phyloP scores from a whole-genome alignment of 1,140 invertebrate species.

The Condylostylus longicornis region DNA sequence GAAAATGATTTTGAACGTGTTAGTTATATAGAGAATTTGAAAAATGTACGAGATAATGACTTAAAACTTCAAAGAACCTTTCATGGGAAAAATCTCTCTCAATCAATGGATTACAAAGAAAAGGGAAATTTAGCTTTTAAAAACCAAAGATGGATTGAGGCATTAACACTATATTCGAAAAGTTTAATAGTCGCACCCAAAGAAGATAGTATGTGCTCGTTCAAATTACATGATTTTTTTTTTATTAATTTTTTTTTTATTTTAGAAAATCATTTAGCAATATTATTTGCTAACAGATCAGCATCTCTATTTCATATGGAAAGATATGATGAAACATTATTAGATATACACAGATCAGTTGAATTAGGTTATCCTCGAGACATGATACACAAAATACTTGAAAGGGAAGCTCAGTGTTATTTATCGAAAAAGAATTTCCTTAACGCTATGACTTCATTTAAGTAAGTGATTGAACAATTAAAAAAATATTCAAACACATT shows the following conservation, averaged over 20 bases:
- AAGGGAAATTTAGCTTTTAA: constrained; percentile 66
- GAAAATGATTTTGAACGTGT: constrained; percentile 25
- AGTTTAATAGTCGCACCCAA: constrained; percentile 48
- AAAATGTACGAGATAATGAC: constrained; percentile 17
- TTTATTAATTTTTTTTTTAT: constrained; percentile 16
- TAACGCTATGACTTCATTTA: constrained; percentile 49
- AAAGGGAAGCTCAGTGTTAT: constrained; percentile 60
- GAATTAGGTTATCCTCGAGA: constrained; percentile 56
- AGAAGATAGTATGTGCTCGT: constrained; percentile 38
- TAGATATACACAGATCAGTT: constrained; percentile 56
- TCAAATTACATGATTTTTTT: background rate
- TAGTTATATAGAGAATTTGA: constrained; percentile 21
- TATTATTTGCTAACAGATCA: constrained; percentile 74
- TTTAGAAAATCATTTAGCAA: constrained; percentile 49
- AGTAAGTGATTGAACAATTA: constrained; percentile 25
- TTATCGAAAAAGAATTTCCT: constrained; percentile 53
- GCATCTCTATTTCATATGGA: constrained; percentile 69
- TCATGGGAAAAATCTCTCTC: constrained; percentile 44
- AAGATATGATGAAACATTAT: constrained; percentile 46
- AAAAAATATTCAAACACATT: background rate
- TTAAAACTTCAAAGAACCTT: constrained; percentile 20
- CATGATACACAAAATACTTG: constrained; percentile 58
- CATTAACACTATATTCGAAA: constrained; percentile 57
- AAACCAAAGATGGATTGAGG: constrained; percentile 54
- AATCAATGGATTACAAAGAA: constrained; percentile 49